These are phyloP conservation scores for Pterostichus niger DNA, from an alignment of 2,888 invertebrate genomes.

Conservation along the genomic window DNA sequence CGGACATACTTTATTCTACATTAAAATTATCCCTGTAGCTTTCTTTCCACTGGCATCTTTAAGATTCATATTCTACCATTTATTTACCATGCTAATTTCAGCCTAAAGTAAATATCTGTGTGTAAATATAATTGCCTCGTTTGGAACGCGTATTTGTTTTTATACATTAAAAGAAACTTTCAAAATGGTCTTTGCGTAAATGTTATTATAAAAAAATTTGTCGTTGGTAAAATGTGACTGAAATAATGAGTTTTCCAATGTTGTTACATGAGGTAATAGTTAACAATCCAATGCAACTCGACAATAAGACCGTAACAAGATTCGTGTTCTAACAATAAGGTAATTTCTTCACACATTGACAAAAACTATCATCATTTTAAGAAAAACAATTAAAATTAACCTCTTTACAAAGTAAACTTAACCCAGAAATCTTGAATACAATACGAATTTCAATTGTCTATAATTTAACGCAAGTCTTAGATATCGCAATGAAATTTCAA, in stretches of 20 bases:
- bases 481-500: background rate
- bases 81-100: background rate
- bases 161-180: constrained; percentile 24
- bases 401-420: constrained; percentile 49
- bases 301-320: constrained; percentile 46
- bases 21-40: too few relatives aligned
- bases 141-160: constrained; percentile 18
- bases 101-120: constrained; percentile 25
- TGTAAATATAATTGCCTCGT: constrained; percentile 34
- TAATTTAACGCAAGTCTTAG: constrained; percentile 49
- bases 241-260: constrained; percentile 39
- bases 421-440: constrained; percentile 52
- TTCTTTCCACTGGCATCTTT: too few relatives aligned
- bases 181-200: constrained; percentile 36
- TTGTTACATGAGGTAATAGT: constrained; percentile 2
- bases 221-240: constrained; percentile 40
- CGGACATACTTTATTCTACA: too few relatives aligned
- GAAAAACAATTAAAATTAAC: constrained; percentile 52
- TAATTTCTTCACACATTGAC: constrained; percentile 57
- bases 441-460: constrained; percentile 40
- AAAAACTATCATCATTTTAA: constrained; percentile 42
- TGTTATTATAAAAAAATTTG: constrained; percentile 36
- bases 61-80: background rate
- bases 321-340: constrained; percentile 33
- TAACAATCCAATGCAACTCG: constrained; percentile 35